Evolutionary conservation across 30 jellyfish, hydroid and myxozoan genomes (phyloP), one percentile per base, ranked within the genome.

Genomic region (Turritopsis rubra): DNA sequence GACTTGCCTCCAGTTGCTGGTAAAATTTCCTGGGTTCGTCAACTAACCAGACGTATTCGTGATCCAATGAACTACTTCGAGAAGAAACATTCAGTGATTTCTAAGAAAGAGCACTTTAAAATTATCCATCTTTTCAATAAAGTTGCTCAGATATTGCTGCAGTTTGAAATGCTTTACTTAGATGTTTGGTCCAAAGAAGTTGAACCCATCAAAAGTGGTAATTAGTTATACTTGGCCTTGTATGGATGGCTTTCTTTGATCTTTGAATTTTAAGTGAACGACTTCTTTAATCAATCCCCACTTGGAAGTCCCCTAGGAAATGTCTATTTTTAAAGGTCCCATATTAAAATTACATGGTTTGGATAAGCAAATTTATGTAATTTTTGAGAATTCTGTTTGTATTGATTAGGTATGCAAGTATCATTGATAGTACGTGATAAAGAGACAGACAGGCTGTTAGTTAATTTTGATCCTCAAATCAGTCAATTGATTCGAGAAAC

Each of bases 1-100:
- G 96, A 85, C 83, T 66, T 92, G 71, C 98, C 98, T 0, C 98
- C 98, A 1, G 82, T 92, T 76, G 88, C 98, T 75, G 98, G 98
- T 0, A 92, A 92, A 79, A 85, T 92, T n/a, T 85, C 98, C 21
- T 92, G 98, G 98, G 85, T 95, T 20, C 87, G 95, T 27, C 98
- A 92, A 81, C 72, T 92, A 75, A 84, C 95, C 17, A 66, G 84
- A 41, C 88, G 98, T 16, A 87, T 92, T n/a, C 87, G 96, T 52
- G 98, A 92, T 27, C 98, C 98, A 26, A 92, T 92, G 98, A 85
- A 86, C 66, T 85, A 75, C 54, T 92, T 92, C 66, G 95, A 92
- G 74, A 87, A 79, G 87, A 89, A 76, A 22, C 76, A 75, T 23
- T 21, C 90, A 21, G 25, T 83, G 22, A 70, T 87, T 20, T 52